Percentiles rank a stretch among this genome's conserved stretches.
phyloP scores from a whole-genome alignment of 2,113 vertebrate species.

The Caloenas nicobarica region DNA sequence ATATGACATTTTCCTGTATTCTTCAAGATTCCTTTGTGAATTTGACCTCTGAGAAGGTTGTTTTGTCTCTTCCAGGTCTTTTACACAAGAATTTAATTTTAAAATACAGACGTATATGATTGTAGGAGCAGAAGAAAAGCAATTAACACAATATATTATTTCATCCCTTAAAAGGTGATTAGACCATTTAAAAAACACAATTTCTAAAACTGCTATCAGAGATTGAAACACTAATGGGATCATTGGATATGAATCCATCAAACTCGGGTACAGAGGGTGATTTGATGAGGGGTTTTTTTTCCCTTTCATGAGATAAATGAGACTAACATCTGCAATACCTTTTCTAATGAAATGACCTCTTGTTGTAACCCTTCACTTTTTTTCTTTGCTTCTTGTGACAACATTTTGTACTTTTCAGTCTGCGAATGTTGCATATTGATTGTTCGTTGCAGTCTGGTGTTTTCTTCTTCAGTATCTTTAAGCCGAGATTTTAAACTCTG shows the following conservation, averaged over 20 bases:
- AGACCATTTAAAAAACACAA: not conserved
- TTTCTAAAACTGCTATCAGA: not conserved
- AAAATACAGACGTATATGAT: not conserved
- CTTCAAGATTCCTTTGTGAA: not conserved
- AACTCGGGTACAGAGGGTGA: not conserved
- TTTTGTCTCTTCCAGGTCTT: not conserved
- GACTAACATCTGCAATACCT: slow-evolving; percentile 74
- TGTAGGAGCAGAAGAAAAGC: not conserved
- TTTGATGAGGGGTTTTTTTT: not conserved
- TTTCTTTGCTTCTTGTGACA: slow-evolving; percentile 82
- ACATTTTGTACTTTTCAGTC: slow-evolving; percentile 84
- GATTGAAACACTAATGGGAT: not conserved
- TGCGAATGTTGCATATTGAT: slow-evolving; percentile 82
- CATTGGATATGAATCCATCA: fast-evolving
- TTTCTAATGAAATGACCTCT: slow-evolving; percentile 80
- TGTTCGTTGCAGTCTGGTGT: slow-evolving; percentile 78
- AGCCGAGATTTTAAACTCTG: slow-evolving; percentile 76
- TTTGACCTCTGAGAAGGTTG: not conserved
- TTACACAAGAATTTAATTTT: not conserved
- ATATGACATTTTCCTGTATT: not conserved
- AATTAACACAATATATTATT: not conserved
- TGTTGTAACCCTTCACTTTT: slow-evolving; percentile 83
- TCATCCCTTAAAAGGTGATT: not conserved
- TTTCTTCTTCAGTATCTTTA: slow-evolving; percentile 85
- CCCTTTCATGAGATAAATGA: not conserved